phyloP scores from a whole-genome alignment of 2,113 vertebrate species.

The Macquaria australasica region DNA sequence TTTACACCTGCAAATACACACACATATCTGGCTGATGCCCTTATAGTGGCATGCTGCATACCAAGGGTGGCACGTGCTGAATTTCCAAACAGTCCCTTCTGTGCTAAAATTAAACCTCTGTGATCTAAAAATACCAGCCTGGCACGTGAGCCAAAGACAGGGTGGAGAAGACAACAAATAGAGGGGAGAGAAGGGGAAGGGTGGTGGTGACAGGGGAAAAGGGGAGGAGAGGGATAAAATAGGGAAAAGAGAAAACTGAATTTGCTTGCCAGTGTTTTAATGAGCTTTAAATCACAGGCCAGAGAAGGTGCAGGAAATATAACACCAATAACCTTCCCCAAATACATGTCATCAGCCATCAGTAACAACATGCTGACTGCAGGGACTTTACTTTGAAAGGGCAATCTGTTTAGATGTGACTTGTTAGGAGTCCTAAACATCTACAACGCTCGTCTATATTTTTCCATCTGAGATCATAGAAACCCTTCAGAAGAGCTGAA shows the following conservation, averaged over 20 bases:
- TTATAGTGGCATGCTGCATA: slow-evolving; percentile 34
- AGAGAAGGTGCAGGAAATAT: neutral
- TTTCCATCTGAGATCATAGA: neutral
- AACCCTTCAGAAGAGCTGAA: neutral
- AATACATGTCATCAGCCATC: neutral
- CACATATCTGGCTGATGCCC: slow-evolving; percentile 3
- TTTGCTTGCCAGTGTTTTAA: slow-evolving; percentile 27
- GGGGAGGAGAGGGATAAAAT: neutral
- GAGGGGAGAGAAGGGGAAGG: slow-evolving; percentile 15
- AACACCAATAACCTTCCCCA: neutral
- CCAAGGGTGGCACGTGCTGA: slow-evolving; percentile 58
- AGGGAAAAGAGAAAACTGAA: slow-evolving; percentile 2
- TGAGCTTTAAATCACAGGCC: slow-evolving; percentile 27
- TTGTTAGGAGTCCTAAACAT: neutral
- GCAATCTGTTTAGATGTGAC: neutral
- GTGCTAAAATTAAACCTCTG: slow-evolving; percentile 79
- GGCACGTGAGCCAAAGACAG: slow-evolving; percentile 59
- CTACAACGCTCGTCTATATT: neutral
- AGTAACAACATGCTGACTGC: neutral
- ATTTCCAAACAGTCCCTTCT: slow-evolving; percentile 63
- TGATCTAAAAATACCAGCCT: slow-evolving; percentile 79
- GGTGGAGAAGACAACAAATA: slow-evolving; percentile 58
- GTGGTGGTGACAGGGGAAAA: neutral
- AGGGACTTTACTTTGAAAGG: slow-evolving; percentile 16
- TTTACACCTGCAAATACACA: slow-evolving; percentile 23